Base-by-base conservation (phyloP, 1,140 invertebrate genomes). In the Lucilia sericata region DNA sequence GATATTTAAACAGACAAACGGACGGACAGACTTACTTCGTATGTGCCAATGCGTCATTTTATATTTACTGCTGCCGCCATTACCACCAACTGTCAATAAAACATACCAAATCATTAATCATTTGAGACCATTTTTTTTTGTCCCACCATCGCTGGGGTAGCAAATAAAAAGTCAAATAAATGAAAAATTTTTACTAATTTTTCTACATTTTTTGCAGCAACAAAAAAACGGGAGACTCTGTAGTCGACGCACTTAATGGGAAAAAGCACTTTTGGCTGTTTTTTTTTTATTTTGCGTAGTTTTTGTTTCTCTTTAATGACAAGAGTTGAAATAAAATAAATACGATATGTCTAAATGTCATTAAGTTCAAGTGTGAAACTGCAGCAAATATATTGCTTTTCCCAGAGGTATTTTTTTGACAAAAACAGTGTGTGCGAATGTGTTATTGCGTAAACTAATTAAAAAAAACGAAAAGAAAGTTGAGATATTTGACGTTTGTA, bases 61-160 rank as follows among this genome's bases (percentile, higher is more conserved):
- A 7, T 60, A 7, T 14, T 42, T 42, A 42, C 42, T 42, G 42
- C 21, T 70, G 65, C 65, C 65, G 21, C n/a, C 19, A 70, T 70
- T 70, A 70, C 65, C 65, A 70, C 65, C 65, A 70, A 70, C 65
- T 21, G 65, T 70, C 65, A 70, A 70, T 70, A 70, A 70, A 70
- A 70, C 65, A 70, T 12, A 70, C 65, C 65, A 70, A 70, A 14
- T 70, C 65, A 70, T 70, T 70, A 70, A 70, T 70, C 65, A 70
- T 70, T 70, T 21, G 65, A 21, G 21, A 25, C 55, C 14, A 60
- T n/a, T 60, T 60, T 60, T 60, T 60, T 17, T 30, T n/a, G n/a
- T n/a, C n/a, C 25, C 1, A 30, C 25, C n/a, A n/a, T 17, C 65
- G 25, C 65, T 25, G 8, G 14, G 10, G 42, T 12, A 55, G 51